Percentiles rank a stretch among this genome's conserved stretches.
Evolutionary conservation across 2,888 invertebrate species (phyloP).

Genomic region (Agriopis aurantiaria): DNA sequence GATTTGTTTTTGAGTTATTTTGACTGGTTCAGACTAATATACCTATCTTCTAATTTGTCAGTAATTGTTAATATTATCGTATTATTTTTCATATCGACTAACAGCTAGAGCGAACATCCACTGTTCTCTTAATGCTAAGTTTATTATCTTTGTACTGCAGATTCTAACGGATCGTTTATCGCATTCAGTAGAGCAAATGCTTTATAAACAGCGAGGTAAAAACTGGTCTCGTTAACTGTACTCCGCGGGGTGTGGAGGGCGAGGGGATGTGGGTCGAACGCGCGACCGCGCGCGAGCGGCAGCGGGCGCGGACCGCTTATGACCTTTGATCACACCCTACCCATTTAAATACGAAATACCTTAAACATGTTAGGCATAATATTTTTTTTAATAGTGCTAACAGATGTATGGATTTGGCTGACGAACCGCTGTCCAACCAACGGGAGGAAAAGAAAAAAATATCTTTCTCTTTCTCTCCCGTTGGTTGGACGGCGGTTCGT

Average conservation of each 20-base stretch:
- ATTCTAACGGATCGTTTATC: constrained; percentile 10
- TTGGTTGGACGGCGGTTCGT: too few relatives aligned
- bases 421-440: too few relatives aligned
- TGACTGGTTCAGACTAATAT: too few relatives aligned
- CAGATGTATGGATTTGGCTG: too few relatives aligned
- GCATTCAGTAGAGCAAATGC: constrained; percentile 46
- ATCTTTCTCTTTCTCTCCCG: too few relatives aligned
- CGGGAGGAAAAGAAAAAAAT: too few relatives aligned
- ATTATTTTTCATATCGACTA: background rate
- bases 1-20: background rate
- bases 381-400: too few relatives aligned
- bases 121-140: background rate
- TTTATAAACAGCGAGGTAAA: constrained; percentile 69
- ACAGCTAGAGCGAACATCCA: background rate
- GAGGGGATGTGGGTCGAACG: constrained; percentile 71
- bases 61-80: background rate
- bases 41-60: too few relatives aligned
- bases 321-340: constrained; percentile 29
- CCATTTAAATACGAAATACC: background rate
- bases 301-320: constrained; percentile 26
- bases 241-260: constrained; percentile 56
- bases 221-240: constrained; percentile 82
- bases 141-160: background rate
- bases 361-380: too few relatives aligned
- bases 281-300: constrained; percentile 47